Evolutionary conservation across 1,140 invertebrate genomes (phyloP).

Genomic region (Drosophila erecta): DNA sequence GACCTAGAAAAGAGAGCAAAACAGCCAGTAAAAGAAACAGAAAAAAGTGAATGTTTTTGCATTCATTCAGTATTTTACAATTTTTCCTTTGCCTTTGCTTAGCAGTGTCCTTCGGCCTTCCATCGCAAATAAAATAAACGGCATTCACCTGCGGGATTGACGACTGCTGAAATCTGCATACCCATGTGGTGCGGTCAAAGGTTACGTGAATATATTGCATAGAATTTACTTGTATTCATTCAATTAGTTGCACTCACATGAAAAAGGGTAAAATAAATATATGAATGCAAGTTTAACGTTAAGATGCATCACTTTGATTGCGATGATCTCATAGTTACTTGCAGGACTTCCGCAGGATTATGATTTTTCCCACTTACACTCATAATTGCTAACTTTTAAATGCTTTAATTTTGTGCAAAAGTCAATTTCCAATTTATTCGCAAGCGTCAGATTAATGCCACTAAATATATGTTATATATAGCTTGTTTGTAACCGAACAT

Average conservation of each 20-base stretch:
- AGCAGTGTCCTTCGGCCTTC: constrained; percentile 19
- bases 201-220: constrained; percentile 2
- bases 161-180: not conserved
- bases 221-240: not conserved
- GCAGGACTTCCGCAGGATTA: too few species aligned
- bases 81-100: constrained; percentile 39
- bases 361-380: too few species aligned
- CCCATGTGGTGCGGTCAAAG: constrained; percentile 15
- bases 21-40: not conserved
- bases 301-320: not conserved
- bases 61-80: constrained; percentile 35
- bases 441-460: too few species aligned
- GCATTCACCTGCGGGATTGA: constrained; percentile 50
- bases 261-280: not conserved
- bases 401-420: too few species aligned
- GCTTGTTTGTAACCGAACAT: not conserved
- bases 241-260: constrained; percentile 1
- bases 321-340: too few species aligned
- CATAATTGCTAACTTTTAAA: too few species aligned
- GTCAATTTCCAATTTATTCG: not conserved
- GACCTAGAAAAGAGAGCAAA: constrained; percentile 28
- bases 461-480: not conserved
- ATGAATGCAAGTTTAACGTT: not conserved
- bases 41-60: not conserved
- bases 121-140: constrained; percentile 72